Evolutionary conservation across 23 tunicate genomes (phyloP).

Genomic region (Trididemnum clinides): DNA sequence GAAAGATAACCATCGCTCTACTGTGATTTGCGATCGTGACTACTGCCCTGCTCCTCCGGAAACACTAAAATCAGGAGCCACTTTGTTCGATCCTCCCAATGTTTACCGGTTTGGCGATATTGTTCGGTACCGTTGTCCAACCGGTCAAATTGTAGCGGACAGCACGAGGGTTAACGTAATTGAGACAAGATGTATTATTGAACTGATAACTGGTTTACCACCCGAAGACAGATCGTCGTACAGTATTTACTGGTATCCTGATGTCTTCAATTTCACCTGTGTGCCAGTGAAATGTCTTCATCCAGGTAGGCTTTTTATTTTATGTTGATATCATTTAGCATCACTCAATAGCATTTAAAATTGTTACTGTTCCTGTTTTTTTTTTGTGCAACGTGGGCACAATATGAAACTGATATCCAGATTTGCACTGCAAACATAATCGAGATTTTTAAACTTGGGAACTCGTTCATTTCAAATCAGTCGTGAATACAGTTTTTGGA

Average conservation of each 20-base stretch:
- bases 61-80: slow-evolving; percentile 11
- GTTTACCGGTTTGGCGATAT: slow-evolving; percentile 25
- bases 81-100: not conserved
- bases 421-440: no score
- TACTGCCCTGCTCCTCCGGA: slow-evolving; percentile 41
- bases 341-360: no score
- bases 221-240: slow-evolving; percentile 5
- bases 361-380: no score
- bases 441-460: no score
- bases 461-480: no score
- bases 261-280: not conserved
- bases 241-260: slow-evolving; percentile 37
- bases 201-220: not conserved
- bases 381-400: no score
- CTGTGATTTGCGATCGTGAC: slow-evolving; percentile 24
- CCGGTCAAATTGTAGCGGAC: slow-evolving; percentile 3
- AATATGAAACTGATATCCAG: no score
- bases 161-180: not conserved
- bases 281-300: slow-evolving; percentile 13
- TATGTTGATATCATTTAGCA: no score
- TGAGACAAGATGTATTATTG: not conserved
- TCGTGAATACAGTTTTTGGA: no score
- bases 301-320: slow-evolving; percentile 49
- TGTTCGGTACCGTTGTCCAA: slow-evolving; percentile 47
- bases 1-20: not conserved